Base-by-base conservation (phyloP, 2,113 vertebrate genomes). In the Spea bombifrons region DNA sequence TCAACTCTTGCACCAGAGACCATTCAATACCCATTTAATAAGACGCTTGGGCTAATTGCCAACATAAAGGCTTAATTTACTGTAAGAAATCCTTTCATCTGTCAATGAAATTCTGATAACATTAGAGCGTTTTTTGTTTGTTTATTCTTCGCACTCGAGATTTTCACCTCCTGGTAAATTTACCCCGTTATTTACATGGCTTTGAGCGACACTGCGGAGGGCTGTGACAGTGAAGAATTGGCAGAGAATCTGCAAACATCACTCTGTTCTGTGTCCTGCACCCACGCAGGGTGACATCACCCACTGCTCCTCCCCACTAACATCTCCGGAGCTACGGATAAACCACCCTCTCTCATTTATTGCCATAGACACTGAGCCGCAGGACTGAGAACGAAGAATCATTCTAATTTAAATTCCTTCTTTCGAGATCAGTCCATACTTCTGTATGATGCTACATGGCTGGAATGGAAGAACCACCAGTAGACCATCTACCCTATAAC, bases 271-370 rank as follows among this genome's bases (percentile, higher is more conserved):
- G 50, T 7, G 43, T 66, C 52, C 70, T 72, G 76, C 76, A 57
- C 69, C 61, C 69, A 73, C 76, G 68, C 68, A 72, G 8, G 7
- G 2, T 78, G 57, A 72, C 12, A 50, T 17, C 67, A 78, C n/a
- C 43, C 15, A 15, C 75, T 15, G 53, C 75, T 15, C 44, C 67
- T 46, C 4, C 66, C 46, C 66, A 75, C 45, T 63, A 44, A 49
- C 63, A 68, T 46, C 65, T 65, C 59, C 30, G 59, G 73, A 61
- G 47, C 47, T 57, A 65, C 73, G 63, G 17, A 61, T 30, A 30
- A 30, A 30, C 1, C 30, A 30, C 30, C 30, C 30, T 30, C 30
- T 30, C 30, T 30, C 30, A 30, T 30, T 30, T 30, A 30, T 30
- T 30, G 30, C 30, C 30, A 30, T 30, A 30, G 30, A 30, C 30